Conservation (phyloP, 1,140 invertebrate genomes). For the Thaumetopoea pityocampa region DNA sequence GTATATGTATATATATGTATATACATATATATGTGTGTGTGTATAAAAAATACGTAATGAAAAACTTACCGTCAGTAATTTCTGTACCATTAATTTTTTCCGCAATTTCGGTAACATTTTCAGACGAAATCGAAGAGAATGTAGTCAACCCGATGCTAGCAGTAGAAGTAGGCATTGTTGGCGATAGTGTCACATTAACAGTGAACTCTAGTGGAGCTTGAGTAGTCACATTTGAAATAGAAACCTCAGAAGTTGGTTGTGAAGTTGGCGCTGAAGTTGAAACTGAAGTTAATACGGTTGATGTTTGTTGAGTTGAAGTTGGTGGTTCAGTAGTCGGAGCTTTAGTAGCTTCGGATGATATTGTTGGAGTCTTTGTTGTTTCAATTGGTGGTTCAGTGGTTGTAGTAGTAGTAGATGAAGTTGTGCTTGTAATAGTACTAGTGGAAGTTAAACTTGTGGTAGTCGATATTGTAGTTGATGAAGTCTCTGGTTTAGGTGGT, state of each 20-base stretch:
- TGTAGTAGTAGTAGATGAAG: conserved; percentile 11
- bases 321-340: conserved; percentile 16
- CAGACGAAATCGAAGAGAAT: conserved; percentile 14
- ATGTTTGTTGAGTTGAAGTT: conserved; percentile 15
- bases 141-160: conserved; percentile 33
- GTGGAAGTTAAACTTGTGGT: conserved; percentile 26
- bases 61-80: conserved; percentile 12
- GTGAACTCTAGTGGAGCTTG: conserved; percentile 45
- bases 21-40: too few relatives aligned
- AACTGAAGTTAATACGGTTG: conserved; percentile 2
- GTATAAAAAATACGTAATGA: conserved; percentile 3
- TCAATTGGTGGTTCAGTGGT: conserved; percentile 14
- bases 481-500: conserved; percentile 55
- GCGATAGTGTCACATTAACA: conserved; percentile 48
- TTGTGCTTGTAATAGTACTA: conserved; percentile 28
- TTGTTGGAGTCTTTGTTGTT: conserved; percentile 17
- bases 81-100: conserved; percentile 20
- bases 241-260: conserved; percentile 9
- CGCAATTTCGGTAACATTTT: conserved; percentile 25
- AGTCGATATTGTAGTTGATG: conserved; percentile 34
- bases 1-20: too few relatives aligned
- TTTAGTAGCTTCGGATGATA: conserved; percentile 30
- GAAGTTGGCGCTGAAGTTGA: not conserved
- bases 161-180: conserved; percentile 42
- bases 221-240: conserved; percentile 19